These are phyloP conservation scores for Coendou prehensilis DNA, from an alignment of 2,797 vertebrate species.

Conservation along the genomic window DNA sequence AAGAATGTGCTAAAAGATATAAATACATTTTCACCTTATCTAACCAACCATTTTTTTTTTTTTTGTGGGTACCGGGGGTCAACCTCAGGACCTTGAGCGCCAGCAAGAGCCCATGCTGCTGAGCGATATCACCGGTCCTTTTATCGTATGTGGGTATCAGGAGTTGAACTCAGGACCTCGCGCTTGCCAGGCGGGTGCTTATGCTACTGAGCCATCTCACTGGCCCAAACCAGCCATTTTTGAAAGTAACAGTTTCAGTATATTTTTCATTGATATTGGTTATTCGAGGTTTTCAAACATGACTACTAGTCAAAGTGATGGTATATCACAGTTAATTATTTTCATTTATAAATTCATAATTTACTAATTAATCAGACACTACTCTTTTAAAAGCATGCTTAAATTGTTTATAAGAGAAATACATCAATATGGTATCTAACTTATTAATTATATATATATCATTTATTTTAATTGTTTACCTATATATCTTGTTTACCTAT, in stretches of 20 bases:
- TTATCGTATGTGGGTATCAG: too few relatives aligned
- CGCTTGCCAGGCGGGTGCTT: too few relatives aligned
- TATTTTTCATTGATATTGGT: not conserved
- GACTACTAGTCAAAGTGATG: not conserved
- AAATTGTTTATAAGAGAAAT: not conserved
- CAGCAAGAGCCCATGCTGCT: too few relatives aligned
- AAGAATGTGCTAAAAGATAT: not conserved
- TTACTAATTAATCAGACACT: not conserved
- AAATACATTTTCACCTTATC: not conserved
- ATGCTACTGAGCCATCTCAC: too few relatives aligned
- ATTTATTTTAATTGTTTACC: not conserved
- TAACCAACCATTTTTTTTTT: not conserved
- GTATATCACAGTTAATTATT: not conserved
- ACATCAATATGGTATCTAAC: not conserved
- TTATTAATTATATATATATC: not conserved
- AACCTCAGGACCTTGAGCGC: too few relatives aligned
- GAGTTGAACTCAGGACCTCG: too few relatives aligned
- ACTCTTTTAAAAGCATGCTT: not conserved
- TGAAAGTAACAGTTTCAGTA: not conserved
- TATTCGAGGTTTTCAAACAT: not conserved
- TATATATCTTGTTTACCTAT: not conserved
- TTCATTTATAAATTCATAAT: not conserved
- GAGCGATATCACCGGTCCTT: too few relatives aligned
- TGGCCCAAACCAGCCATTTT: not conserved
- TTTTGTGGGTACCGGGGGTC: too few relatives aligned